phyloP scores from a whole-genome alignment of 2,113 vertebrate species.

The Trematocara nigrifrons region DNA sequence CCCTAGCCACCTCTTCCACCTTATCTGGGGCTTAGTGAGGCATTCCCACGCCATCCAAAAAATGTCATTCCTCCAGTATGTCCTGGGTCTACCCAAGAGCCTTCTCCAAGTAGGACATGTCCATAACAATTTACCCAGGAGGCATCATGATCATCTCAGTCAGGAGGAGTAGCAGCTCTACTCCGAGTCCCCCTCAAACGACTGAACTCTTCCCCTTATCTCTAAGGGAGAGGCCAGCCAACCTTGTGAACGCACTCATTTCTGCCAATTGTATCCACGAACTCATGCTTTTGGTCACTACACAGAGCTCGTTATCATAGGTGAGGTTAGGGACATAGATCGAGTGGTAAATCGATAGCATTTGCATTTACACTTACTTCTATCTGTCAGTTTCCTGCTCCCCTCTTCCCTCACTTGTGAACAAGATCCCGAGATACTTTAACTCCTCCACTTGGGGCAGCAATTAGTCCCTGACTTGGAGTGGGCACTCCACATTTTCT shows the following conservation, averaged over 20 bases:
- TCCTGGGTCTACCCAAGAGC: neutral
- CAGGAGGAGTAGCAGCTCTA: neutral
- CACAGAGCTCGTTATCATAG: neutral
- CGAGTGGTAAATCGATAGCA: neutral
- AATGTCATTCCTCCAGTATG: neutral
- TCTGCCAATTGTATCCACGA: neutral
- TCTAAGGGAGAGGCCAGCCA: neutral
- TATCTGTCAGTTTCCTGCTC: neutral
- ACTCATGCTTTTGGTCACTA: neutral
- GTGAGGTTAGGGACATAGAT: neutral
- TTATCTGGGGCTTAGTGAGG: neutral
- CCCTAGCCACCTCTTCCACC: neutral
- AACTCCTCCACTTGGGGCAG: neutral
- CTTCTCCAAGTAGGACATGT: neutral
- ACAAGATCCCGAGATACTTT: neutral
- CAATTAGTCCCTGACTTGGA: neutral
- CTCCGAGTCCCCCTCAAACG: neutral
- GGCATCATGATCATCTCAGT: neutral
- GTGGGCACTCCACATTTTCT: neutral
- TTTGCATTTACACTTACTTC: neutral
- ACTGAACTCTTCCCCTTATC: neutral
- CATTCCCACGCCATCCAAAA: neutral
- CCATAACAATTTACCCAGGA: neutral
- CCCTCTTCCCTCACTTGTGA: neutral
- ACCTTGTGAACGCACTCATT: neutral